A percentile compares a stretch with the other conserved stretches of the same genome.
Evolutionary conservation across 2,797 vertebrate genomes (phyloP).

Genomic region (Ptychadena robeensis): DNA sequence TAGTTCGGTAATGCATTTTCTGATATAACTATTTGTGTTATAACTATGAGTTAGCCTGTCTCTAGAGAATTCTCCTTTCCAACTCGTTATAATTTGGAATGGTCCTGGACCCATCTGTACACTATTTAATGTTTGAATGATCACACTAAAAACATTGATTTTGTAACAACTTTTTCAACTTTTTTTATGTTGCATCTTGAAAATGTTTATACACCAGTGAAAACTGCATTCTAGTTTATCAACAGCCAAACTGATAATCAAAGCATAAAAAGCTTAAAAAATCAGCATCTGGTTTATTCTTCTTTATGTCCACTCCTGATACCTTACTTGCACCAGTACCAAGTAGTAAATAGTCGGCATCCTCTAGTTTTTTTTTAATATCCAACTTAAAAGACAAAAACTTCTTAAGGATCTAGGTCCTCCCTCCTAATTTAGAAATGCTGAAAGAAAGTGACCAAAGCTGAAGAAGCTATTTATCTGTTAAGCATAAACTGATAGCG

Average conservation of each 20-base stretch:
- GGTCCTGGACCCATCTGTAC: slow-evolving; percentile 3
- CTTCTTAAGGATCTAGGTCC: not conserved
- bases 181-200: not conserved
- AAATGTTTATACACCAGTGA: slow-evolving; percentile 5
- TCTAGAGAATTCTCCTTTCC: not conserved
- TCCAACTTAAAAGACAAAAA: not conserved
- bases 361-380: not conserved
- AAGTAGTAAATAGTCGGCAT: not conserved
- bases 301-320: slow-evolving; percentile 22
- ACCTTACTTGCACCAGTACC: not conserved
- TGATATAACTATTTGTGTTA: not conserved
- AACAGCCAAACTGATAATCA: slow-evolving; percentile 8
- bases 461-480: slow-evolving; percentile 49
- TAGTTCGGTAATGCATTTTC: not conserved
- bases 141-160: not conserved
- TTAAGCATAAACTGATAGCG: slow-evolving; percentile 51
- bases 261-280: not conserved
- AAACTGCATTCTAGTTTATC: not conserved
- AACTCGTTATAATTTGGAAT: not conserved
- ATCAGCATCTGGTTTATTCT: not conserved
- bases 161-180: not conserved
- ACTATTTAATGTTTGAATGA: not conserved
- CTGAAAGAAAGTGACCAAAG: slow-evolving; percentile 7
- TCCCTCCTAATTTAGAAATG: not conserved
- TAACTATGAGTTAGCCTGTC: not conserved